phyloP scores from a whole-genome alignment of 92 coral and sea anemone genomes.

The Paramuricea clavata region DNA sequence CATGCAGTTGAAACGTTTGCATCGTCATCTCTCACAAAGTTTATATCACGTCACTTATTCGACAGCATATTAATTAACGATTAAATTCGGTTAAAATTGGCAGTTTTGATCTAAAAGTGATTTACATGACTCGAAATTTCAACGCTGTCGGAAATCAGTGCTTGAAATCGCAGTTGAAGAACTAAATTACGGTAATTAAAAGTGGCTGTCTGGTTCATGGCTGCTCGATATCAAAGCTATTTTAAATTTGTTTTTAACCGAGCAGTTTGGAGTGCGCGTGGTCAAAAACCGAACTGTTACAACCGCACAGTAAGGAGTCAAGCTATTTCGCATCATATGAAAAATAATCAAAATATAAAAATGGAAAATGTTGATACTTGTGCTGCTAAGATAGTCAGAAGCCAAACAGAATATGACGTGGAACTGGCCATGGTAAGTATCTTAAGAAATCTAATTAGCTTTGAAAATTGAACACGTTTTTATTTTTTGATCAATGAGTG shows the following conservation, averaged over 20 bases:
- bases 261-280: not conserved
- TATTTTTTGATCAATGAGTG: too few species aligned
- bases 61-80: not conserved
- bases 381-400: too few species aligned
- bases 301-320: not conserved
- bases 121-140: not conserved
- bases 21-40: not conserved
- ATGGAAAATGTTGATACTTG: not conserved
- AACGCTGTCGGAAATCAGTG: not conserved
- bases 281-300: not conserved
- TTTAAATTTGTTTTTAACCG: not conserved
- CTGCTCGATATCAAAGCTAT: not conserved
- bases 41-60: not conserved
- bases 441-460: too few species aligned
- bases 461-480: too few species aligned
- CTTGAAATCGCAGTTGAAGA: not conserved
- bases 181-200: too few species aligned
- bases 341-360: too few species aligned
- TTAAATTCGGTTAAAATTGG: not conserved
- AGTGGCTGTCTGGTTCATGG: not conserved
- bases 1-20: not conserved
- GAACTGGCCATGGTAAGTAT: too few species aligned
- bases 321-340: not conserved
- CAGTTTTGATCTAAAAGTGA: not conserved
- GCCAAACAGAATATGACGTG: too few species aligned